A percentile compares a stretch with the other conserved stretches of the same genome.
Evolutionary conservation across 2,888 invertebrate genomes (phyloP).

Genomic region (Aricia artaxerxes): DNA sequence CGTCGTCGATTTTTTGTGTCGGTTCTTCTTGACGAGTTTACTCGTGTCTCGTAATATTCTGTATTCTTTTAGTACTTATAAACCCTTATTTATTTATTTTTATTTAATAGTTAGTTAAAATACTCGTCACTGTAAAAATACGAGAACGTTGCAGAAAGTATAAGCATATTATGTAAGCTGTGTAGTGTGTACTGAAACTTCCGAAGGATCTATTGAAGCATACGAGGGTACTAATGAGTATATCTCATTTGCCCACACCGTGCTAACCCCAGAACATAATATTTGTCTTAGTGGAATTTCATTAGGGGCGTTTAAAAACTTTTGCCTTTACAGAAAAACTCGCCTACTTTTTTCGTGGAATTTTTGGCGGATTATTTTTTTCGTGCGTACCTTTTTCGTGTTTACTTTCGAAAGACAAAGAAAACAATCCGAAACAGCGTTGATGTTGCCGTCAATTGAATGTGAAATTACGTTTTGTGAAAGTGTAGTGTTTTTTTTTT

Average conservation of each 20-base stretch:
- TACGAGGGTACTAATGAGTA: not conserved
- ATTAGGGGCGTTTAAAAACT: constrained; percentile 41
- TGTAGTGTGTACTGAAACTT: too few species aligned
- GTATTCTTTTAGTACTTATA: too few species aligned
- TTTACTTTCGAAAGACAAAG: constrained; percentile 3
- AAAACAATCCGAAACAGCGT: not conserved
- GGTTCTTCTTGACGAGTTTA: too few species aligned
- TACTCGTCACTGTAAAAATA: too few species aligned
- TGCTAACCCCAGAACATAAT: constrained; percentile 45
- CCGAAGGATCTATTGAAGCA: not conserved
- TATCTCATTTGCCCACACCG: not conserved
- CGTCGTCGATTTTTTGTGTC: too few species aligned
- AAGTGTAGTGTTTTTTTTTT: not conserved
- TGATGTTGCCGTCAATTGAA: not conserved
- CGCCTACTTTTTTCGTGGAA: not conserved
- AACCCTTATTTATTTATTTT: too few species aligned
- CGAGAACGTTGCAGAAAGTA: too few species aligned
- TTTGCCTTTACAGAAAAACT: constrained; percentile 35
- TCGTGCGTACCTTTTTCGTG: not conserved
- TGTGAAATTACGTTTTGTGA: not conserved
- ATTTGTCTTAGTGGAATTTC: constrained; percentile 44
- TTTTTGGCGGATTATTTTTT: not conserved
- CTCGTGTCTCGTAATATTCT: too few species aligned
- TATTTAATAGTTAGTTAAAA: too few species aligned
- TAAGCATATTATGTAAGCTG: too few species aligned